Evolutionary conservation across 2,888 invertebrate genomes (phyloP), one percentile per base, ranked within the genome.

Genomic region (Drosophila diplacantha): DNA sequence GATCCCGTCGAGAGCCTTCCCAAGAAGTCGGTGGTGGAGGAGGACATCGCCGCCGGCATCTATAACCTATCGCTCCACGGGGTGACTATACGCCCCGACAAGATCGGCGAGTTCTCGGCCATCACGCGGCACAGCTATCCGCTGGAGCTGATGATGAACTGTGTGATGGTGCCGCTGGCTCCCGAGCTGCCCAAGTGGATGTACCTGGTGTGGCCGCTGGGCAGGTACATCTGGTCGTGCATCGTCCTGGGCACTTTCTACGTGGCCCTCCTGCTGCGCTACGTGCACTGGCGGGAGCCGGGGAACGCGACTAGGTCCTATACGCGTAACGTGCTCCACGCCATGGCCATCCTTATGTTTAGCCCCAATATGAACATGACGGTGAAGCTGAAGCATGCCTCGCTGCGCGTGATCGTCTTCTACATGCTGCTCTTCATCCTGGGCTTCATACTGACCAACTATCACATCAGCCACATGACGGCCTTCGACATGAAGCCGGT

Each of bases 81-180:
- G 0, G 69, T 71, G 0, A 55, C 55, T 0, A 69, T 76, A 0
- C 57, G 69, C 0, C 54, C 71, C 0, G 14, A 55, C 2, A 2
- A n/a, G 3, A 57, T 59, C 3, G 60, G 59, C 18, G 32, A 62
- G 1, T 5, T 34, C 1, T 1, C 38, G 5, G 50, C 54, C 3
- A 1, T 20, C 2, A 61, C 46, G 12, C 51, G 70, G 1, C 81
- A 76, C 37, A 86, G 85, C 46, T 86, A 86, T 66, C 87, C 87
- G 0, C 6, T 87, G 32, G 84, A 84, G 50, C 59, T 74, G 46
- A 69, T 80, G 52, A 74, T 69, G 16, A 83, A 78, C 55, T 87
- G 87, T 35, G 76, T 87, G 0, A 86, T 87, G 84, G 85, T 87
- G 3, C 87, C 87, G 1, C 66, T 87, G 1, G 80, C 84, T 0